phyloP scores from a whole-genome alignment of 2,888 invertebrate species.

The Synergus umbraculus region DNA sequence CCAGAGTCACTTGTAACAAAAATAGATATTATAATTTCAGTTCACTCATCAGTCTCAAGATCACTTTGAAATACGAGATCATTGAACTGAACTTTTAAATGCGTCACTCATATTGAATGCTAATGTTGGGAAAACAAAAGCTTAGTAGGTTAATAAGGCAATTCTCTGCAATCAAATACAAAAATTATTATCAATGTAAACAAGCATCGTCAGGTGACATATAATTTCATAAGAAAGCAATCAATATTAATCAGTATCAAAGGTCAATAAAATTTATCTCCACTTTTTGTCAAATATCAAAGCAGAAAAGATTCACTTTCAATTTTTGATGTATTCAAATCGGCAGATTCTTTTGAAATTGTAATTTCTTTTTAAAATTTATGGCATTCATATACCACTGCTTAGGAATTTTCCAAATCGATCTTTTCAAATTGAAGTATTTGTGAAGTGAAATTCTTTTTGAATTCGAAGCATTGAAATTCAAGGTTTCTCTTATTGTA shows the following conservation, averaged over 20 bases:
- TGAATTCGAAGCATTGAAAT: neutral
- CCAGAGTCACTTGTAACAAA: constrained; percentile 1
- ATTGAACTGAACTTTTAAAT: constrained; percentile 30
- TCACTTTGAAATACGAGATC: constrained; percentile 22
- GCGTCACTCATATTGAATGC: constrained; percentile 38
- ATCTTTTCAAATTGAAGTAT: neutral
- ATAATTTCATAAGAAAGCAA: too few species aligned
- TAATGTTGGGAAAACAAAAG: constrained; percentile 33
- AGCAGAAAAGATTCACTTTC: neutral
- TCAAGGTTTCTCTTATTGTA: neutral
- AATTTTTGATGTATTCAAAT: neutral
- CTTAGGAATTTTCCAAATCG: neutral
- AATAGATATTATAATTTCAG: constrained; percentile 21
- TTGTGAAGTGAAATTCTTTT: neutral
- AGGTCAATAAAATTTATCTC: constrained; percentile 4
- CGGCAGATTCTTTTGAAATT: neutral
- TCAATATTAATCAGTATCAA: neutral
- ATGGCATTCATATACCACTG: too few species aligned
- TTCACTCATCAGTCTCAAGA: constrained; percentile 22
- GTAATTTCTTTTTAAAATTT: neutral
- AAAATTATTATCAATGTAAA: neutral
- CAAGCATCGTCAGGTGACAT: neutral
- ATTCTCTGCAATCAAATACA: neutral
- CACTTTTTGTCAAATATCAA: neutral
- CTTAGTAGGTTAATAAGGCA: constrained; percentile 24